phyloP scores from a whole-genome alignment of 2,797 vertebrate species.

The Chaetophractus vellerosus region DNA sequence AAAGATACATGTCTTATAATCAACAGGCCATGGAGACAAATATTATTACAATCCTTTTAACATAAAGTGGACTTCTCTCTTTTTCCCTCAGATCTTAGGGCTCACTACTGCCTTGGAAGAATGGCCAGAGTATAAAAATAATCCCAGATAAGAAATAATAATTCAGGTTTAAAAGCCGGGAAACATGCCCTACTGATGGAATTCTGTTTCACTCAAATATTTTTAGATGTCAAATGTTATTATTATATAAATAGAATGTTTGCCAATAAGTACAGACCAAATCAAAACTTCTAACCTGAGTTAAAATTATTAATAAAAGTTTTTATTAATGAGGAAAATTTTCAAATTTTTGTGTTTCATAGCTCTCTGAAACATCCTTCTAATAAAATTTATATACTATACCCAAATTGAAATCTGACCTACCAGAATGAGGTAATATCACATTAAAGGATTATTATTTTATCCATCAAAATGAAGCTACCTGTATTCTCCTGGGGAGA shows the following conservation, averaged over 20 bases:
- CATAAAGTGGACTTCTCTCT: not conserved
- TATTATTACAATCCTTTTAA: not conserved
- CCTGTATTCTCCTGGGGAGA: not conserved
- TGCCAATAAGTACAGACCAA: not conserved
- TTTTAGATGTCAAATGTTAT: not conserved
- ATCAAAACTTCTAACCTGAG: slow-evolving; percentile 42
- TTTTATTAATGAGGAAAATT: not conserved
- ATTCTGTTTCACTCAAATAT: not conserved
- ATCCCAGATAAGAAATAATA: slow-evolving; percentile 1
- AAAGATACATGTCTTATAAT: not conserved
- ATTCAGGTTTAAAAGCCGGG: slow-evolving; percentile 43
- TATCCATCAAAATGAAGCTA: slow-evolving; percentile 30
- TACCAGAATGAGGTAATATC: slow-evolving; percentile 51
- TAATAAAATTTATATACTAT: slow-evolving; percentile 64
- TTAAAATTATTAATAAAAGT: slow-evolving; percentile 62
- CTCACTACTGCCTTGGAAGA: not conserved
- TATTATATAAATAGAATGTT: not conserved
- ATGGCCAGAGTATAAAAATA: slow-evolving; percentile 18
- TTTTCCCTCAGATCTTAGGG: not conserved
- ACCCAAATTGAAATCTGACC: not conserved
- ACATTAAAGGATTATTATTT: slow-evolving; percentile 11
- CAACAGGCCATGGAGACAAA: not conserved
- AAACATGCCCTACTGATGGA: not conserved
- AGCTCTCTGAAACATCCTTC: slow-evolving; percentile 34
- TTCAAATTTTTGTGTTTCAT: not conserved